phyloP scores from a whole-genome alignment of 2,888 invertebrate species.

The Diplolepis rosae region DNA sequence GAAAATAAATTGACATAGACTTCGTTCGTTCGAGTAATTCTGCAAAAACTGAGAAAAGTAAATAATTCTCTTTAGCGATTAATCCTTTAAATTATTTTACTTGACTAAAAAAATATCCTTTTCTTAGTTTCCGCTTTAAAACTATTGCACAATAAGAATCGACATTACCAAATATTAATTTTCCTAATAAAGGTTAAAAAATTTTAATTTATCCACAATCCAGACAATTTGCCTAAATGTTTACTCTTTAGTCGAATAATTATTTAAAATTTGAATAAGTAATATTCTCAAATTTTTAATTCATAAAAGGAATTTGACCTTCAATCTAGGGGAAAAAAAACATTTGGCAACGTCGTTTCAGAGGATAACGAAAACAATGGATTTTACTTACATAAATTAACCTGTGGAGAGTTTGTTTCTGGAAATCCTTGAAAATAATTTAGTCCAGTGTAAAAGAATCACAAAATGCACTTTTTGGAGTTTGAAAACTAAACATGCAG shows the following conservation, averaged over 20 bases:
- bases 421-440: neutral
- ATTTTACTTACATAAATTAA: neutral
- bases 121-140: neutral
- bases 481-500: neutral
- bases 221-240: no score
- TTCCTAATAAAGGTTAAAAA: no score
- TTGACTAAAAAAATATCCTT: neutral
- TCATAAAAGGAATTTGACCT: neutral
- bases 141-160: neutral
- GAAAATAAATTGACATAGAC: neutral
- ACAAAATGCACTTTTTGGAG: constrained; percentile 3
- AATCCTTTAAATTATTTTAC: no score
- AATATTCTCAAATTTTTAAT: neutral
- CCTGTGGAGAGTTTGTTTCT: neutral
- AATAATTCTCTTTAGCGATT: neutral
- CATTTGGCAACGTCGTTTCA: neutral
- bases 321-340: neutral
- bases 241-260: no score
- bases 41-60: neutral
- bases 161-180: neutral
- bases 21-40: constrained; percentile 5
- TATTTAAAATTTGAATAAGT: no score
- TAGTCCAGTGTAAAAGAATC: neutral
- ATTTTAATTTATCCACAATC: no score
- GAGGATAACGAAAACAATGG: neutral